These are phyloP conservation scores for Eleutherodactylus coqui DNA, from an alignment of 2,797 vertebrate genomes.

Conservation along the genomic window DNA sequence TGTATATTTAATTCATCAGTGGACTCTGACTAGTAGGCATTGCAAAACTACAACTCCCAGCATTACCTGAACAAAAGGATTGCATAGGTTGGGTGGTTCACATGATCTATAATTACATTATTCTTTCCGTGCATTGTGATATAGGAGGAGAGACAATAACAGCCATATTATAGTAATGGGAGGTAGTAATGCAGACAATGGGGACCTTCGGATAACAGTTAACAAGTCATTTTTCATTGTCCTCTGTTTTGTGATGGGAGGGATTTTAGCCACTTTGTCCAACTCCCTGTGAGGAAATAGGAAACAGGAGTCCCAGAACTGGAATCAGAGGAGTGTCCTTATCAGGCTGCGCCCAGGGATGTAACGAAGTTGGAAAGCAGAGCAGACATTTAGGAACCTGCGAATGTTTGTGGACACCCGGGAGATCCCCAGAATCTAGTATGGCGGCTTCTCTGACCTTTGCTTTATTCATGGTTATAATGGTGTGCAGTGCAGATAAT, in stretches of 20 bases:
- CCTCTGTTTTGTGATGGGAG: slow-evolving; percentile 40
- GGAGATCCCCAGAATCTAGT: neutral
- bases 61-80: neutral
- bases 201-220: neutral
- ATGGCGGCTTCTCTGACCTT: slow-evolving; percentile 22
- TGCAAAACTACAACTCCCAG: no score
- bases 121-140: neutral
- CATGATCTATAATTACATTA: neutral
- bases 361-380: slow-evolving; percentile 8
- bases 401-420: neutral
- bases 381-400: neutral
- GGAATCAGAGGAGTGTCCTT: neutral
- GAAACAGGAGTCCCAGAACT: slow-evolving; percentile 42
- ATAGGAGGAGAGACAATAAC: neutral
- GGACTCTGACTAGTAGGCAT: no score
- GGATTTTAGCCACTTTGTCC: slow-evolving; percentile 11
- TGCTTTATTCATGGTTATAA: neutral
- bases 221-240: slow-evolving; percentile 44
- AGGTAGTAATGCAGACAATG: neutral
- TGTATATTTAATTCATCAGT: no score
- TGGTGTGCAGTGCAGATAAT: slow-evolving; percentile 31
- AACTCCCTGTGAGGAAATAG: slow-evolving; percentile 52
- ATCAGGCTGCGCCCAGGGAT: slow-evolving; percentile 2
- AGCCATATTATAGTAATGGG: neutral
- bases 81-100: neutral